Evolutionary conservation across 1,140 invertebrate genomes (phyloP), one percentile per base, ranked within the genome.

Genomic region (Temnothorax curvispinosus): DNA sequence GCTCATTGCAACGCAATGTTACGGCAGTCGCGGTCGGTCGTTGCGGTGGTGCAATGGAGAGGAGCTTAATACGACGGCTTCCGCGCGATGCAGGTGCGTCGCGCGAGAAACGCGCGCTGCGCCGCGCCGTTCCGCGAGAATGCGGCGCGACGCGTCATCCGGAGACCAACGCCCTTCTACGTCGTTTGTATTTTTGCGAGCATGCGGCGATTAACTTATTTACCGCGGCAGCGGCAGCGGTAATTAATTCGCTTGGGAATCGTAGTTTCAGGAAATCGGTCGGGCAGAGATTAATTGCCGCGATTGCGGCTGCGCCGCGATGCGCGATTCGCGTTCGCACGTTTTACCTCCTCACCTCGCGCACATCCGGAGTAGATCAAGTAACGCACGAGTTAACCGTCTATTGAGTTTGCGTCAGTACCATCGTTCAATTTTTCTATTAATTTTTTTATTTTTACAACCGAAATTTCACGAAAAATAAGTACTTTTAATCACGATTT

Each of bases 121-220:
- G 71, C 80, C 38, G 80, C 50, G 13, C 82, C 82, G 47, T 64
- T 87, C 54, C 87, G 35, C 71, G 85, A 62, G 88, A 87, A 89
- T 90, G 89, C 88, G 72, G 82, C 76, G 54, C 80, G 69, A 81
- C 56, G 44, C 85, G 32, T 35, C 52, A 47, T 60, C 38, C 35
- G 54, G 9, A 50, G 67, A 89, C 88, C 88, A 82, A 89, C 88
- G 88, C 88, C 84, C 88, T 87, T 32, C 44, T 38, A 18, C 41
- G 13, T 62, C 44, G 56, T 56, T 52, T 21, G 15, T 21, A 41
- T 60, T 74, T 64, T 80, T 80, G 64, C 18, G 41, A 58, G 13
- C 56, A 47, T 27, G 50, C 82, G 41, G 69, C 69, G 80, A 84
- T 75, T 74, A 84, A 58, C 67, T 82, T 82, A 74, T 82, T 82